phyloP scores from a whole-genome alignment of 2,797 vertebrate species.

The Hydrocynus forskahlii region DNA sequence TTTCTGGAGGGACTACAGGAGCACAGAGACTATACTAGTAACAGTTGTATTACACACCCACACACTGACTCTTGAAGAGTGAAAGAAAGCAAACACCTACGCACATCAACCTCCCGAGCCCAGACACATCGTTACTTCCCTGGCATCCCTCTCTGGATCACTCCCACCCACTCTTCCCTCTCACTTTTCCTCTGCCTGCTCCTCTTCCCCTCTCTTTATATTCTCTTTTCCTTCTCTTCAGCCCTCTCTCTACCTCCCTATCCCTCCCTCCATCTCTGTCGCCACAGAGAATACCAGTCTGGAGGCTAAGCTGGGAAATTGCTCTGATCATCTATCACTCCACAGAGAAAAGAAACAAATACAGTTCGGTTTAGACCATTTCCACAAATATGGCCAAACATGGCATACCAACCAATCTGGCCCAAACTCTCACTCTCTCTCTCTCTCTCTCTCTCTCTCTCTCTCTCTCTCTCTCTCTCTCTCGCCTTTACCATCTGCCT shows the following conservation, averaged over 20 bases:
- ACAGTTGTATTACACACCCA: slow-evolving; percentile 39
- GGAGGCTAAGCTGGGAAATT: slow-evolving; percentile 44
- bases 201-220: slow-evolving; percentile 37
- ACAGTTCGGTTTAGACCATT: slow-evolving; percentile 19
- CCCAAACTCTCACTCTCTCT: slow-evolving; percentile 24
- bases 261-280: slow-evolving; percentile 41
- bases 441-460: slow-evolving; percentile 31
- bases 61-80: slow-evolving; percentile 30
- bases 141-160: slow-evolving; percentile 32
- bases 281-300: slow-evolving; percentile 32
- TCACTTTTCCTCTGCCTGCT: slow-evolving; percentile 26
- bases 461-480: slow-evolving; percentile 26
- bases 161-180: slow-evolving; percentile 18
- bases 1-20: slow-evolving; percentile 3
- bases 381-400: slow-evolving; percentile 42
- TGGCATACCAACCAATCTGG: slow-evolving; percentile 14
- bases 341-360: slow-evolving; percentile 39
- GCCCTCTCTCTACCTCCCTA: slow-evolving; percentile 16
- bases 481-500: neutral
- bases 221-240: slow-evolving; percentile 15
- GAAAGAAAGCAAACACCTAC: slow-evolving; percentile 41
- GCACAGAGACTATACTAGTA: slow-evolving; percentile 22
- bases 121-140: slow-evolving; percentile 39
- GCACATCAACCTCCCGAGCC: slow-evolving; percentile 25
- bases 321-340: slow-evolving; percentile 28